These are phyloP conservation scores for Pseudoips prasinana DNA, from an alignment of 2,888 invertebrate genomes.

Conservation along the genomic window DNA sequence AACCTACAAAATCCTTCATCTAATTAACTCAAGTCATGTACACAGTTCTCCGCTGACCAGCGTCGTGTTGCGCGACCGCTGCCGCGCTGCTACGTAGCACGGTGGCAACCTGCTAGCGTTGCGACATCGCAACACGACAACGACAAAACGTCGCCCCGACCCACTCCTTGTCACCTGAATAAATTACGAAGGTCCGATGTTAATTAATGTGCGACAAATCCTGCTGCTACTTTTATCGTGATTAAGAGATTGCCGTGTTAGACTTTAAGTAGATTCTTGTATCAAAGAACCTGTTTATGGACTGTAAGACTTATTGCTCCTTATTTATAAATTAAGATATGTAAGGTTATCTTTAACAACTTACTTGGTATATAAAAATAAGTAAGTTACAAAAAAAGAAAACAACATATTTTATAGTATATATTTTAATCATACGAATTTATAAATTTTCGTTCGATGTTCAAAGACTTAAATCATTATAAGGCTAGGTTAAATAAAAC, in stretches of 20 bases:
- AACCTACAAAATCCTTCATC: too few relatives aligned
- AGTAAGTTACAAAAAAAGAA: too few relatives aligned
- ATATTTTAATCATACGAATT: too few relatives aligned
- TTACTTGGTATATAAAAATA: too few relatives aligned
- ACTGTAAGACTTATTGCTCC: conserved; percentile 12
- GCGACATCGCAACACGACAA: conserved; percentile 29
- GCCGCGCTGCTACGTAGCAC: conserved; percentile 44
- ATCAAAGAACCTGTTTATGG: conserved; percentile 38
- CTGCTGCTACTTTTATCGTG: conserved; percentile 60
- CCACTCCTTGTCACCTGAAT: conserved; percentile 64
- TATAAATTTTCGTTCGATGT: too few relatives aligned
- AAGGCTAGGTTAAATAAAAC: too few relatives aligned
- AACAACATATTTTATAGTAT: too few relatives aligned
- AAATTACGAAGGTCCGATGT: conserved; percentile 66
- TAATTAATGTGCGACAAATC: conserved; percentile 67
- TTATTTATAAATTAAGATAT: too few relatives aligned
- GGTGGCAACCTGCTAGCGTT: conserved; percentile 46
- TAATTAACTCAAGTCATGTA: too few relatives aligned
- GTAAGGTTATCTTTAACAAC: too few relatives aligned
- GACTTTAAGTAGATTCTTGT: conserved; percentile 36
- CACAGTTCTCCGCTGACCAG: not conserved
- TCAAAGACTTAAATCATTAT: too few relatives aligned
- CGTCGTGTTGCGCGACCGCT: conserved; percentile 23
- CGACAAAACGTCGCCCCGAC: conserved; percentile 43
- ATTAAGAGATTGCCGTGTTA: conserved; percentile 50